phyloP scores from a whole-genome alignment of 2,113 vertebrate species.

The Otis tarda region DNA sequence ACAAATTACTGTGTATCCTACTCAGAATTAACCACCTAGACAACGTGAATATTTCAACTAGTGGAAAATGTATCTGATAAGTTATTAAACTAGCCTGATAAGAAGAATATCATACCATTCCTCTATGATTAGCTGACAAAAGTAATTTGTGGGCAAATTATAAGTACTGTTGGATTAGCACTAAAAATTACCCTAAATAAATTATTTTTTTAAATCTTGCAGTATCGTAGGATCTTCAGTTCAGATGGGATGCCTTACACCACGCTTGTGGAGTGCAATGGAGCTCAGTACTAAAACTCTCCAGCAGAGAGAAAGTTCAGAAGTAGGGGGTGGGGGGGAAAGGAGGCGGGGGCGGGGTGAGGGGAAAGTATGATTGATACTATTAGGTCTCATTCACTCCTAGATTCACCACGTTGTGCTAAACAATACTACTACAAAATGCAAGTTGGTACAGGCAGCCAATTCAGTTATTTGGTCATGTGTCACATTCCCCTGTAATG shows the following conservation, averaged over 20 bases:
- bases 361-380: background rate
- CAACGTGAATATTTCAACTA: background rate
- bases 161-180: background rate
- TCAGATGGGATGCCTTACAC: background rate
- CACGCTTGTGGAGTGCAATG: background rate
- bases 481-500: background rate
- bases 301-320: background rate
- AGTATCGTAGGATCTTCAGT: background rate
- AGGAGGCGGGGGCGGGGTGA: no score
- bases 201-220: background rate
- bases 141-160: background rate
- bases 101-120: background rate
- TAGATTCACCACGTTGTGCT: background rate
- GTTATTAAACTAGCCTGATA: background rate
- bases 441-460: background rate
- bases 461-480: background rate
- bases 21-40: background rate
- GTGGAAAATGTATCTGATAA: background rate
- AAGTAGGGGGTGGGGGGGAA: background rate
- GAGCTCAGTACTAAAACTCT: background rate
- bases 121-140: background rate
- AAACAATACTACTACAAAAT: background rate
- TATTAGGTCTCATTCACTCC: background rate
- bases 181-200: background rate
- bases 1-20: background rate